phyloP scores from a whole-genome alignment of 2,797 vertebrate genomes.

The Denticeps clupeoides region DNA sequence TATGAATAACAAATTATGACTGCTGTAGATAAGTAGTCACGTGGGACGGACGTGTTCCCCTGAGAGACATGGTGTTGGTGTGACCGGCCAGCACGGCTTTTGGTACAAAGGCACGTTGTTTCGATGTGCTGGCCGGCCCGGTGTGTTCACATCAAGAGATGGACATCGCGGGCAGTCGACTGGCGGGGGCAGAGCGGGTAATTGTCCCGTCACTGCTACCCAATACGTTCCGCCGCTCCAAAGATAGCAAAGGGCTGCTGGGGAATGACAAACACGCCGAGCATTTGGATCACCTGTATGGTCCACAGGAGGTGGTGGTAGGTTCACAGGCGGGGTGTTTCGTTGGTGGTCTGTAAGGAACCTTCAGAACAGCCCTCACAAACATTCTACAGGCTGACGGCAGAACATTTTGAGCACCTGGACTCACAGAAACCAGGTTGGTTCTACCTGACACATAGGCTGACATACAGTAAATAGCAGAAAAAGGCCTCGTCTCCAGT shows the following conservation, averaged over 20 bases:
- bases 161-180: conserved; percentile 7
- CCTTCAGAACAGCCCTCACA: no score
- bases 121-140: neutral
- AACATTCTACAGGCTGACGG: no score
- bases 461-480: no score
- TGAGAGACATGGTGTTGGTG: neutral
- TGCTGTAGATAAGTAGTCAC: no score
- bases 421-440: no score
- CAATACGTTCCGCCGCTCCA: conserved; percentile 3
- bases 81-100: neutral
- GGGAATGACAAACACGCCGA: conserved; percentile 14
- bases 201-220: neutral
- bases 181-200: neutral
- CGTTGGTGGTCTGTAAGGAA: no score
- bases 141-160: conserved; percentile 4
- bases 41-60: no score
- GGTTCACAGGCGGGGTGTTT: neutral
- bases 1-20: no score
- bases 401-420: no score
- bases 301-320: neutral
- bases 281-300: conserved; percentile 1
- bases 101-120: conserved; percentile 12
- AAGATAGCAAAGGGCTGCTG: conserved; percentile 9
- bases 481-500: no score
- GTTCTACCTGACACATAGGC: no score